Conservation (phyloP, 2,888 invertebrate genomes). For the Cerceris rybyensis region DNA sequence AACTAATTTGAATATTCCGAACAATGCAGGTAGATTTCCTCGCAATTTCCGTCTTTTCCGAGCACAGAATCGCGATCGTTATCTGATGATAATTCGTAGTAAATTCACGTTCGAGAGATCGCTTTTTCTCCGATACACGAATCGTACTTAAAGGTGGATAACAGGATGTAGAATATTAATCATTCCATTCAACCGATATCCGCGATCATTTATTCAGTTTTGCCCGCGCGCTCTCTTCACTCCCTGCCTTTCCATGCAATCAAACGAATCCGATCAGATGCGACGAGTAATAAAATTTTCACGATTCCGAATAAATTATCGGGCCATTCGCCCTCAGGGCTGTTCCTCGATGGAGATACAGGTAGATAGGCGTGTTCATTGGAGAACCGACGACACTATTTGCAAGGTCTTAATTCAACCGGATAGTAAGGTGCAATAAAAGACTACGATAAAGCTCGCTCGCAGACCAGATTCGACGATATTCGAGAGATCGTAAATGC, state of each 20-base stretch:
- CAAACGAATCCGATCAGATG: slow-evolving; percentile 31
- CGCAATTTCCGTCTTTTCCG: no score
- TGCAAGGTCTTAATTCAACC: slow-evolving; percentile 54
- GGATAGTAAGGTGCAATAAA: slow-evolving; percentile 56
- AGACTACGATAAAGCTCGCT: slow-evolving; percentile 51
- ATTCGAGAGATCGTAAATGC: slow-evolving; percentile 57
- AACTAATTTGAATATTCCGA: no score
- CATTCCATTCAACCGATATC: slow-evolving; percentile 62
- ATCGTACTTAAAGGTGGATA: slow-evolving; percentile 35
- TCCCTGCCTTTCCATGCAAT: slow-evolving; percentile 12
- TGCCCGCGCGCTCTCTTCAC: slow-evolving; percentile 7
- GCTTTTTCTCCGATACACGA: slow-evolving; percentile 42
- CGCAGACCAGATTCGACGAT: slow-evolving; percentile 38
- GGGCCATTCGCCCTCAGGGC: slow-evolving; percentile 2
- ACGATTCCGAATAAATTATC: slow-evolving; percentile 61
- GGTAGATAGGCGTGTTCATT: slow-evolving; percentile 46
- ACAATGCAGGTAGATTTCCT: no score
- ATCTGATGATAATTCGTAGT: slow-evolving; percentile 47
- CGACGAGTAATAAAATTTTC: slow-evolving; percentile 58
- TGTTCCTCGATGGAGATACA: slow-evolving; percentile 1
- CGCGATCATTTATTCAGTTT: slow-evolving; percentile 30
- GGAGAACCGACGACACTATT: slow-evolving; percentile 51
- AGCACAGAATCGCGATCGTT: slow-evolving; percentile 22
- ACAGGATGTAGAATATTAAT: slow-evolving; percentile 62
- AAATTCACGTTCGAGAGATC: slow-evolving; percentile 26